Evolutionary conservation across 2,888 invertebrate genomes (phyloP).

Genomic region (Trimorus sp.): DNA sequence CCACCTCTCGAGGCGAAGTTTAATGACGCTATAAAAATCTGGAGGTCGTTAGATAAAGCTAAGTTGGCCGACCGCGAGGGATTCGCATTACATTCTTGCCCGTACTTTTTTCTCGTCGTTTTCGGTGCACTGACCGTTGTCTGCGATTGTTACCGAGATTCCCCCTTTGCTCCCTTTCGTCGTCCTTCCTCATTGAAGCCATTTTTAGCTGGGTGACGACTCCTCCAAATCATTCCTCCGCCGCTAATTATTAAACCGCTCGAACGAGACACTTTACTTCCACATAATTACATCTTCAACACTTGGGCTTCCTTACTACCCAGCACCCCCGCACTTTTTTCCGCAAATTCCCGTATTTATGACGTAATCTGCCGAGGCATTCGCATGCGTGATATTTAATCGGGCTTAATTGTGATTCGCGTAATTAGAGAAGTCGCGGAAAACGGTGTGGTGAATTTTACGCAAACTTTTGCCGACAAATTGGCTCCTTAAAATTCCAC

Average conservation of each 20-base stretch:
- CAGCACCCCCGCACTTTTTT: no score
- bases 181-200: constrained; percentile 60
- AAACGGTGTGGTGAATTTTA: no score
- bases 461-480: no score
- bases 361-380: no score
- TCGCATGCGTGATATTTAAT: no score
- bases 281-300: no score
- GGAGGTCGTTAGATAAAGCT: constrained; percentile 74
- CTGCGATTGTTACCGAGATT: constrained; percentile 69
- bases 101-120: constrained; percentile 62
- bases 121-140: constrained; percentile 71
- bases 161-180: constrained; percentile 53
- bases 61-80: constrained; percentile 52
- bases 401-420: no score
- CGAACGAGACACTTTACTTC: no score
- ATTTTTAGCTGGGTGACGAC: constrained; percentile 63
- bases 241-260: constrained; percentile 22
- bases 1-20: constrained; percentile 73
- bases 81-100: constrained; percentile 65
- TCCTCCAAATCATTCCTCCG: constrained; percentile 61
- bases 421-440: no score
- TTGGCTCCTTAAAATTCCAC: no score
- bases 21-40: constrained; percentile 78
- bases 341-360: no score
- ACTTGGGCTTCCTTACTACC: no score